Percentiles rank a stretch among this genome's conserved stretches.
Evolutionary conservation across 2,888 invertebrate genomes (phyloP).

Genomic region (Auanema sp.): DNA sequence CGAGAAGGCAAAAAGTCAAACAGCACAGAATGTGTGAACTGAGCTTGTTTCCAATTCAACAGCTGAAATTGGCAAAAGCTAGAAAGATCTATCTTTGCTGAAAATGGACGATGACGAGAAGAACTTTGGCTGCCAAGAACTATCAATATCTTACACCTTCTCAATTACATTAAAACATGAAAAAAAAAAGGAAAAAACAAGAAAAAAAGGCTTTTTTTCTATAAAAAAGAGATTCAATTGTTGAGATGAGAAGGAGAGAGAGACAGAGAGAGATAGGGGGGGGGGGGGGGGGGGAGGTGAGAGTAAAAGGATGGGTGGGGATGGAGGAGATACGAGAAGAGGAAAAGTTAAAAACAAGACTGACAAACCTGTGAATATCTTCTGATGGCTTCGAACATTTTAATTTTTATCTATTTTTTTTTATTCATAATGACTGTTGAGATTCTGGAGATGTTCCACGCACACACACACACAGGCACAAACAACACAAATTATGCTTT

Average conservation of each 20-base stretch:
- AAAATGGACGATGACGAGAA: no score
- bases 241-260: slow-evolving; percentile 6
- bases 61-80: no score
- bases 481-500: slow-evolving; percentile 3
- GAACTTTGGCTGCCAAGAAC: no score
- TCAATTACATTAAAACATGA: no score
- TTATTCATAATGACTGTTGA: slow-evolving; percentile 1
- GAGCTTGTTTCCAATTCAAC: no score
- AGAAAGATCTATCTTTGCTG: no score
- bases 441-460: background rate
- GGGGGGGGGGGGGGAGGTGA: background rate
- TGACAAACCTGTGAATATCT: slow-evolving; percentile 32
- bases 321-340: background rate
- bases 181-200: slow-evolving; percentile 8
- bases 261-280: slow-evolving; percentile 15
- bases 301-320: slow-evolving; percentile 9
- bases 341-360: background rate
- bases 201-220: background rate
- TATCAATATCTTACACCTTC: no score
- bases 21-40: no score
- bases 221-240: no score
- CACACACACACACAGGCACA: no score
- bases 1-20: no score
- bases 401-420: slow-evolving; percentile 2
- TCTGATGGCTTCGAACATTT: slow-evolving; percentile 33